Base-by-base conservation (phyloP, 2,888 invertebrate species). In the Euzophera pinguis region DNA sequence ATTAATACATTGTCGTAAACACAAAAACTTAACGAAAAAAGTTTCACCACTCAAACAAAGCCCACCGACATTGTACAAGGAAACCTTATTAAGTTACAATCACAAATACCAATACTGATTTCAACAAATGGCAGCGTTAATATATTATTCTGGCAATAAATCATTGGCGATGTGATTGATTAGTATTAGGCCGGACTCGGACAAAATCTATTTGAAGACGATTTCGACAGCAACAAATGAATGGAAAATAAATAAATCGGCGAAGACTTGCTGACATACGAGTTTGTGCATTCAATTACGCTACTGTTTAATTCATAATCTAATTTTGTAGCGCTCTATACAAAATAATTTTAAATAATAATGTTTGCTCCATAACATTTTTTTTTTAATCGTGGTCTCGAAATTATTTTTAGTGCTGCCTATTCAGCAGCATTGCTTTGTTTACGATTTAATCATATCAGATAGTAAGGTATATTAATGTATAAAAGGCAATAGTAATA, bases 111-210 rank as follows among this genome's bases (percentile, higher is more conserved):
- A 13, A 51, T 43, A 37, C 42, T 27, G 43, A 43, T 51, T 51
- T 43, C 27, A 50, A 50, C 41, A 50, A 50, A 50, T 50, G 29
- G 34, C 34, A 42, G 35, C 42, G 27, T 34, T 37, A 50, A 50
- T 37, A 51, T 43, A 51, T 51, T 43, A 49, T 10, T 22, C 12
- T 43, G 22, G 51, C 42, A 43, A 51, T 51, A 51, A 51, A 51
- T 51, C 51, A 51, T 51, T 51, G 13, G 42, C 10, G 34, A 42
- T 41, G 22, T 51, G 51, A 51, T 51, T 51, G 51, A 51, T 51
- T 51, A 35, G 35, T 13, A 29, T 37, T 34, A 35, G 50, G 16
- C 43, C 27, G 51, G 43, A 43, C 50, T 43, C 42, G 17, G 12
- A 10, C 43, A 37, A 43, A 37, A 51, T 51, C 42, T 43, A 45